Percentiles rank a stretch among this genome's conserved stretches.
Evolutionary conservation across 2,113 vertebrate genomes (phyloP).

Genomic region (Semnornis frantzii): DNA sequence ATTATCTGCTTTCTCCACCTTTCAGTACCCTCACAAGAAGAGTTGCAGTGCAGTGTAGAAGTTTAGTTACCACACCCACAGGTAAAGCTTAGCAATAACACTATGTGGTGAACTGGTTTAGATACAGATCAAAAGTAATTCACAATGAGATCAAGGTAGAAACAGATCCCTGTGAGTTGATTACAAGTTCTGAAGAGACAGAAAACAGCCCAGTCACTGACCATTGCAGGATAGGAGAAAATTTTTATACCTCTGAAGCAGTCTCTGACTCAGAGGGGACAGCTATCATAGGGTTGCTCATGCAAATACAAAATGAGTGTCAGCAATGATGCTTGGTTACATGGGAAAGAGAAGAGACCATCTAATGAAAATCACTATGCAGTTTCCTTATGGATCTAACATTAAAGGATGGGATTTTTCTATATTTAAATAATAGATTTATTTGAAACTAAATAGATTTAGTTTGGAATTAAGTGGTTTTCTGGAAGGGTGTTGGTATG

Average conservation of each 20-base stretch:
- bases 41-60: neutral
- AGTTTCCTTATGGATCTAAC: neutral
- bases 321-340: neutral
- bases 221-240: neutral
- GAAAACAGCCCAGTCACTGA: neutral
- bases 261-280: neutral
- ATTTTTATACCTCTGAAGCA: neutral
- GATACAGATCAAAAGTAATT: neutral
- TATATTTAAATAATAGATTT: neutral
- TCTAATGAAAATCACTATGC: neutral
- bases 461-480: neutral
- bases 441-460: neutral
- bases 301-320: neutral
- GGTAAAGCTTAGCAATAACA: neutral
- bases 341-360: neutral
- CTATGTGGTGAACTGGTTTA: neutral
- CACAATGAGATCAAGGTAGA: neutral
- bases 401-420: neutral
- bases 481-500: neutral
- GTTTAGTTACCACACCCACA: neutral
- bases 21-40: neutral
- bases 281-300: neutral
- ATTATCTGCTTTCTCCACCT: neutral
- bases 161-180: neutral
- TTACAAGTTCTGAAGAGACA: neutral